These are phyloP conservation scores for Ceratoteleas bidentatus DNA, from an alignment of 1,140 invertebrate species.

Conservation along the genomic window DNA sequence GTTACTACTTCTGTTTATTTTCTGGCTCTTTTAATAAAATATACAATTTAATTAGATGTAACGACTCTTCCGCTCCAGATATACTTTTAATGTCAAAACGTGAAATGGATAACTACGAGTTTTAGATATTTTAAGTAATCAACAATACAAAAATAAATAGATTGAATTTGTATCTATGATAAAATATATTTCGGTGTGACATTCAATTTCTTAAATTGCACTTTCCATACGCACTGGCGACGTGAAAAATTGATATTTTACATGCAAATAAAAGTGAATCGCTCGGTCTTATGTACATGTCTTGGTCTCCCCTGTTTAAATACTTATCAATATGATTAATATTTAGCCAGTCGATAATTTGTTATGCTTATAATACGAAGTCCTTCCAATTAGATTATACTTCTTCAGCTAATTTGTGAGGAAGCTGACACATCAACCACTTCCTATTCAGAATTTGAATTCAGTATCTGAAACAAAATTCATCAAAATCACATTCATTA, in stretches of 20 bases:
- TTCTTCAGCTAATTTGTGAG: constrained; percentile 43
- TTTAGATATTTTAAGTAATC: too few species aligned
- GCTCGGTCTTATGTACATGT: constrained; percentile 6
- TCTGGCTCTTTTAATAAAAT: too few species aligned
- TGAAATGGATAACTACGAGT: too few species aligned
- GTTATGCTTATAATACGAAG: constrained; percentile 43
- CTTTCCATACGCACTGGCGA: too few species aligned
- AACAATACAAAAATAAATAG: too few species aligned
- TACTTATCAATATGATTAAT: constrained; percentile 40
- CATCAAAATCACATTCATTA: background rate
- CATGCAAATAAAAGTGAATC: constrained; percentile 3
- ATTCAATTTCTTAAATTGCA: too few species aligned
- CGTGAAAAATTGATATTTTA: background rate
- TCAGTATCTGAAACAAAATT: constrained; percentile 40
- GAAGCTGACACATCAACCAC: constrained; percentile 26
- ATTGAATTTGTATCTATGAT: too few species aligned
- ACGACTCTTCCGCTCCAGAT: too few species aligned
- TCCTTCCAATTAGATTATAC: constrained; percentile 49
- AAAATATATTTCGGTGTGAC: too few species aligned
- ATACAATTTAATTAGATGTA: too few species aligned
- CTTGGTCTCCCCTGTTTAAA: constrained; percentile 39
- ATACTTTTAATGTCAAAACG: too few species aligned
- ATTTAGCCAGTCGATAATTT: constrained; percentile 51
- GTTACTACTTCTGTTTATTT: too few species aligned
- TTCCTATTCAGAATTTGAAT: constrained; percentile 44